Base-by-base conservation (phyloP, 1,140 invertebrate genomes). In the Conus ventricosus region DNA sequence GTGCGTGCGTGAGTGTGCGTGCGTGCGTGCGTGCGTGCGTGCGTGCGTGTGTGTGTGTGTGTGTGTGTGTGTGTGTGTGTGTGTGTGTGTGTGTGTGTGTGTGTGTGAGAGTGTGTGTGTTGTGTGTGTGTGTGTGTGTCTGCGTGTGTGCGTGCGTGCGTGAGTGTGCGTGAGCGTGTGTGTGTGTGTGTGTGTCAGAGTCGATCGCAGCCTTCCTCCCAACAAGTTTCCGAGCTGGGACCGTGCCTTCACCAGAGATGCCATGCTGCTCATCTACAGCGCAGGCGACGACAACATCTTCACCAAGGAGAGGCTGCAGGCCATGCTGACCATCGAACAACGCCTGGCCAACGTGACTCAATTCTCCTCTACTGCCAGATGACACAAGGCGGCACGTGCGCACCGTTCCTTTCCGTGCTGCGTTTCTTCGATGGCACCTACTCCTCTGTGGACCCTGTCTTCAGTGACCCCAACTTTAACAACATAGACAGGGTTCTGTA, bases 311-410 rank as follows among this genome's bases (percentile, higher is more conserved):
- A 82, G 80, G 15, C 78, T 91, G 27, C n/a, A 84, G 63, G 25
- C 60, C 71, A 91, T 91, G n/a, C 71, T 89, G 76, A n/a, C 78
- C 17, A 90, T 91, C 51, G 91, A 91, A 85, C 85, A 91, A 53
- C 60, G 63, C 5, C 25, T 91, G n/a, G 71, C 39, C 17, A 87
- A 39, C 76, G 76, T 78, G 13, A 27, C 7, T 25, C 25, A 51
- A 8, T 39, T 27, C 89, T 23, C 63, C 67, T 20, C 23, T 20
- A 13, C 23, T 20, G 55, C 4, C 23, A 67, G 84, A 85, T n/a
- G 57, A 76, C 88, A 51, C 8, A 60, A 13, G 27, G 17, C 25
- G 17, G 5, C 7, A 71, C 78, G 17, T 92, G 91, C 83, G 39
- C 71, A 20, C 89, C 23, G 63, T 53, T 0, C 15, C 6, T 86